Conservation (phyloP, 2,113 vertebrate species). For the Oryzias celebensis region DNA sequence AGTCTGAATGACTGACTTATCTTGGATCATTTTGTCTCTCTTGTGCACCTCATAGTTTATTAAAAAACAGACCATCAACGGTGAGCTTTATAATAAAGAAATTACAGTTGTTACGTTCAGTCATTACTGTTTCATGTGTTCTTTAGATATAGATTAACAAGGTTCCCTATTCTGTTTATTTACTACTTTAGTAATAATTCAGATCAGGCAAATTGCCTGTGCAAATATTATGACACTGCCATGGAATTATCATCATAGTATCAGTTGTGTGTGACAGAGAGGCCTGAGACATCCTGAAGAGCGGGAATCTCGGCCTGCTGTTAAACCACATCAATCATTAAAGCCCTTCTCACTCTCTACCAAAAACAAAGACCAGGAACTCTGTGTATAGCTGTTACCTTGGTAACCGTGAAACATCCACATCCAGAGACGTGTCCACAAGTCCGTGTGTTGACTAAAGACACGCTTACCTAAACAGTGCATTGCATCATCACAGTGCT, state of each 20-base stretch:
- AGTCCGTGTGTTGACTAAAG: constrained; percentile 22
- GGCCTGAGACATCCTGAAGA: constrained; percentile 14
- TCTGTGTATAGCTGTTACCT: constrained; percentile 26
- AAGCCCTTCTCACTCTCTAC: constrained; percentile 16
- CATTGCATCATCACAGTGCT: constrained; percentile 47
- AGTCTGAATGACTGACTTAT: too few relatives aligned
- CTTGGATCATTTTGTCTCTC: too few relatives aligned
- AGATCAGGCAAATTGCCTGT: constrained; percentile 21
- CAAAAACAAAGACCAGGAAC: constrained; percentile 37
- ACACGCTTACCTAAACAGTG: constrained; percentile 20
- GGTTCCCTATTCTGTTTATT: constrained; percentile 4
- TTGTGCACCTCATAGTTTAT: too few relatives aligned
- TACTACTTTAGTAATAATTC: constrained; percentile 3
- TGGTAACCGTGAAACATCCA: constrained; percentile 39
- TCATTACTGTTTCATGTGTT: not conserved
- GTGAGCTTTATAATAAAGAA: too few relatives aligned
- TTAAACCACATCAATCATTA: constrained; percentile 21
- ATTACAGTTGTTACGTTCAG: too few relatives aligned
- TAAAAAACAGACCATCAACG: too few relatives aligned
- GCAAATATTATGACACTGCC: constrained; percentile 31
- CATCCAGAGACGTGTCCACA: constrained; percentile 32
- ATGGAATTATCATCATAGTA: constrained; percentile 8
- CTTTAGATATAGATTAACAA: constrained; percentile 15
- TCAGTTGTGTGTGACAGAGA: constrained; percentile 23
- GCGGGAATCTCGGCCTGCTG: constrained; percentile 5